Evolutionary conservation across 1,140 invertebrate genomes (phyloP), one percentile per base, ranked within the genome.

Genomic region (Trachymyrmex cornetzi): DNA sequence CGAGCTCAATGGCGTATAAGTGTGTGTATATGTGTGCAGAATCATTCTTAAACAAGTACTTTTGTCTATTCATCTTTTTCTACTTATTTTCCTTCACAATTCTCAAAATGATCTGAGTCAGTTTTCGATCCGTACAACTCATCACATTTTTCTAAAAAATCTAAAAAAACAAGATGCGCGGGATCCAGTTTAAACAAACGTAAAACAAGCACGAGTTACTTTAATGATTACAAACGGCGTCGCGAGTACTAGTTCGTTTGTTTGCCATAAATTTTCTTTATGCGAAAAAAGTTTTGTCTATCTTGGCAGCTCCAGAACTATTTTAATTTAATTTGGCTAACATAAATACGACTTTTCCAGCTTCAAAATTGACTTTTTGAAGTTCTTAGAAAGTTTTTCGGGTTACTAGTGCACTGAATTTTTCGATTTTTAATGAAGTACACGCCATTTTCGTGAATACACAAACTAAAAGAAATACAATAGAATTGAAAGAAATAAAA

Each of bases 11-110:
- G 44, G 34, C 55, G 61, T 61, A 53, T 57, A 66, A 4, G 3
- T 77, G 57, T 66, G 38, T 50, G 59, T 74, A 57, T 64, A 53
- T 44, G 14, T 80, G 77, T 59, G 30, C 48, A 44, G 30, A 34
- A 30, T 81, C 71, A 64, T 38, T 69, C 9, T 27, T 63, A 34
- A 22, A 19, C 48, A 63, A 79, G 7, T 55, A 72, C 12, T 75
- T 63, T 34, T 11, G 22, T 11, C 14, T 34, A 44, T 22, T 14
- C 11, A 44, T 12, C 6, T 27, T 38, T 7, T 1, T 3, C 4
- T 27, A 5, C 9, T 55, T 19, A 4, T 24, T 2, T 24, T 24
- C 5, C 14, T 7, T 3, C 27, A 57, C 12, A 38, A 22, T 64
- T 22, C 24, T 38, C 63, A 16, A n/a, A 67, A 19, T 34, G 24